These are phyloP conservation scores for Limulus polyphemus DNA, from an alignment of 2,888 invertebrate species.

Conservation along the genomic window DNA sequence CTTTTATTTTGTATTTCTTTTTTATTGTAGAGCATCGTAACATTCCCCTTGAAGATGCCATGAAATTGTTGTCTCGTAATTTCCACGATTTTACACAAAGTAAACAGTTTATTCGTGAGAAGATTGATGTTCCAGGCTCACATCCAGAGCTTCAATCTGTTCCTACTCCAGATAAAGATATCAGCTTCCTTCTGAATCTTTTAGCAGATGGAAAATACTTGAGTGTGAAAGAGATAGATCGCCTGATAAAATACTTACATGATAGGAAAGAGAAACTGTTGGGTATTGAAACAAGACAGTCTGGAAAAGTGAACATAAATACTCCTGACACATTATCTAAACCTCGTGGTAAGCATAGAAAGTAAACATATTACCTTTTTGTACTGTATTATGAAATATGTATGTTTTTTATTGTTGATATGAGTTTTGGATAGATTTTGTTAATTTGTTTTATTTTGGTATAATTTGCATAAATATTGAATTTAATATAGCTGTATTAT, in stretches of 20 bases:
- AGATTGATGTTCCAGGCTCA: slow-evolving; percentile 15
- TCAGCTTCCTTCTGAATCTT: slow-evolving; percentile 55
- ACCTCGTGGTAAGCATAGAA: neutral
- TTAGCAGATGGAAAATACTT: slow-evolving; percentile 45
- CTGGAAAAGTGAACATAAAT: slow-evolving; percentile 1
- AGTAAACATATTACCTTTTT: neutral
- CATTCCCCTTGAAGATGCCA: slow-evolving; percentile 86
- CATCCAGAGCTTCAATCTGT: slow-evolving; percentile 14
- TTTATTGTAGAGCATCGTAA: slow-evolving; percentile 68
- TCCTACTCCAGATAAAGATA: slow-evolving; percentile 40
- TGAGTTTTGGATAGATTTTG: no score
- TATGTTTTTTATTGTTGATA: no score
- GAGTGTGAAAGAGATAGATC: slow-evolving; percentile 10
- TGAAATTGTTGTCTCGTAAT: slow-evolving; percentile 53
- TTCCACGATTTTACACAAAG: slow-evolving; percentile 35
- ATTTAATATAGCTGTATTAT: no score
- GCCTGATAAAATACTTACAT: slow-evolving; percentile 11
- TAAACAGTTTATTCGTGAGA: slow-evolving; percentile 8
- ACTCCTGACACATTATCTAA: slow-evolving; percentile 3
- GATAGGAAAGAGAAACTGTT: slow-evolving; percentile 17
- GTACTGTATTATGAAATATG: no score
- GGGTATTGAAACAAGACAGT: neutral
- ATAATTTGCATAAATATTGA: no score
- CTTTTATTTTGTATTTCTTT: no score
- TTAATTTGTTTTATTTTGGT: no score